phyloP scores from a whole-genome alignment of 1,140 invertebrate species.

The Drosophila quadrilineata region DNA sequence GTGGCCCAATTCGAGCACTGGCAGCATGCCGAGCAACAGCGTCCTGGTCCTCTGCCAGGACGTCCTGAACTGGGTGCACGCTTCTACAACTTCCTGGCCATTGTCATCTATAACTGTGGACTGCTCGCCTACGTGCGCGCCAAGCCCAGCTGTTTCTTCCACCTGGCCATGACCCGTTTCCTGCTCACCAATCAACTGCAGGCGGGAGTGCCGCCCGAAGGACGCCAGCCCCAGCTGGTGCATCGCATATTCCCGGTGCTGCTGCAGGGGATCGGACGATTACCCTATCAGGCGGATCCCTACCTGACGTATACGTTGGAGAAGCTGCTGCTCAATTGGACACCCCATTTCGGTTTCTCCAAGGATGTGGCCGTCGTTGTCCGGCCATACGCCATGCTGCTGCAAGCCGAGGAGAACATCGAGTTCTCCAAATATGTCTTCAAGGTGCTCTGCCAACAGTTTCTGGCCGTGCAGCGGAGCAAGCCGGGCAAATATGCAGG shows the following conservation, averaged over 20 bases:
- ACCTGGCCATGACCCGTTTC: constrained; percentile 69
- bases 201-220: constrained; percentile 57
- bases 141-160: constrained; percentile 76
- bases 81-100: constrained; percentile 75
- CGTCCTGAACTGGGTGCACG: constrained; percentile 53
- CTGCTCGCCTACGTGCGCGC: constrained; percentile 66
- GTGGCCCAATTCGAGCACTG: constrained; percentile 71
- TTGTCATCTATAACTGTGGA: constrained; percentile 77
- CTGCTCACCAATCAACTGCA: constrained; percentile 67
- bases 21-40: constrained; percentile 51
- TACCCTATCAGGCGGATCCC: constrained; percentile 68
- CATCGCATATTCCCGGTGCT: constrained; percentile 79
- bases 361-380: constrained; percentile 56
- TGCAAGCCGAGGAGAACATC: constrained; percentile 52
- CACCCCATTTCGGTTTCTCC: constrained; percentile 67
- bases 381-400: constrained; percentile 51
- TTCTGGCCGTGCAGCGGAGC: constrained; percentile 65
- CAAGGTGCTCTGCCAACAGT: constrained; percentile 54
- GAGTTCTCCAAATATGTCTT: constrained; percentile 56
- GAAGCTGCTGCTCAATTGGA: constrained; percentile 72
- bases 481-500: constrained; percentile 60
- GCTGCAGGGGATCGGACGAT: constrained; percentile 66
- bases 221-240: constrained; percentile 53
- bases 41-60: background rate
- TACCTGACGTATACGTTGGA: constrained; percentile 66